Evolutionary conservation across 1,140 invertebrate species (phyloP).

Genomic region (Cherax quadricarinatus): DNA sequence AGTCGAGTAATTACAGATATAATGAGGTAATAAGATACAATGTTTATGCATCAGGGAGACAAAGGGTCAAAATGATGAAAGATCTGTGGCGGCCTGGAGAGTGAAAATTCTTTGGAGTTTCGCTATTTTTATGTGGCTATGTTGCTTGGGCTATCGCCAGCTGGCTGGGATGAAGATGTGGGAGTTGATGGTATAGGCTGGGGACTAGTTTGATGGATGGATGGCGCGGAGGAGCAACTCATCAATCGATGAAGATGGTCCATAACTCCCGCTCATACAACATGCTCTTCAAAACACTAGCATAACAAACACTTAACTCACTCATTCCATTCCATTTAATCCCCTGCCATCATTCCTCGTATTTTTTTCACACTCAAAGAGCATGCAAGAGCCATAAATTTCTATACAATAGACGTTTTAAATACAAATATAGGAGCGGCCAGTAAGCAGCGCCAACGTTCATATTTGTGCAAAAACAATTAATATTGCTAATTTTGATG

Average conservation of each 20-base stretch:
- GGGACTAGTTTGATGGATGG: constrained; percentile 57
- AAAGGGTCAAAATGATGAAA: not conserved
- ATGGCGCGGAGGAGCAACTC: constrained; percentile 31
- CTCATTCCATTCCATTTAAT: not conserved
- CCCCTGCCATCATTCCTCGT: not conserved
- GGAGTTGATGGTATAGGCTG: not conserved
- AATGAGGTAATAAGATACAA: too few species aligned
- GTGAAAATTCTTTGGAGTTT: constrained; percentile 49
- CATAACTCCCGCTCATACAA: constrained; percentile 54
- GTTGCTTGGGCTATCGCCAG: not conserved
- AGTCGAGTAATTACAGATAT: too few species aligned
- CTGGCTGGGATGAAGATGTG: constrained; percentile 30
- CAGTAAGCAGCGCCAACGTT: too few species aligned
- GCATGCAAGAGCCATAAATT: not conserved
- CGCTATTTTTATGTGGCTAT: constrained; percentile 37
- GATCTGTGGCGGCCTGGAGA: constrained; percentile 4
- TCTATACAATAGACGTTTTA: not conserved
- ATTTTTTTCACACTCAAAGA: not conserved
- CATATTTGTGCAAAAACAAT: too few species aligned
- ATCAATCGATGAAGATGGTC: constrained; percentile 46
- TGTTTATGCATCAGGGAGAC: too few species aligned
- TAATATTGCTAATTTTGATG: not conserved
- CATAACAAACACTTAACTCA: not conserved
- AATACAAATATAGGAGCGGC: too few species aligned
- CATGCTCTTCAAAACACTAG: constrained; percentile 53